Percentiles rank a stretch among this genome's conserved stretches.
Evolutionary conservation across 2,113 vertebrate species (phyloP).

Genomic region (Morone saxatilis): DNA sequence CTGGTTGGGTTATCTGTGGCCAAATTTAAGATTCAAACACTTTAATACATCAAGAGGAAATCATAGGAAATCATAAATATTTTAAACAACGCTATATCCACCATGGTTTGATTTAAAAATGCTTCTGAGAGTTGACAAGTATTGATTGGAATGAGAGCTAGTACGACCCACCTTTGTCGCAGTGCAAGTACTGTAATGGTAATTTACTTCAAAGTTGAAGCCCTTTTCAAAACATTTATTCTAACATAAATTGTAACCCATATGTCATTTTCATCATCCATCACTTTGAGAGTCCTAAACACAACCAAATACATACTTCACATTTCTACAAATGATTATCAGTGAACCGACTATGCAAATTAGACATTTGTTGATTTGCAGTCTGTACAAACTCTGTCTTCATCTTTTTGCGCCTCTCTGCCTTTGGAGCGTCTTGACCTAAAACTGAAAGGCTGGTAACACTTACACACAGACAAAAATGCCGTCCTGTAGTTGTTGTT

Average conservation of each 20-base stretch:
- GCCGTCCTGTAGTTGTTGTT: conserved; percentile 94
- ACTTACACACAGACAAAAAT: conserved; percentile 90
- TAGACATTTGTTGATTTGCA: conserved; percentile 69
- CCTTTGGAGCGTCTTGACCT: conserved; percentile 14
- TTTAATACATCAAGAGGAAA: background rate
- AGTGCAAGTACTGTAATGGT: no score
- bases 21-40: background rate
- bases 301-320: background rate
- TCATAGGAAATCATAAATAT: background rate
- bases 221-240: background rate
- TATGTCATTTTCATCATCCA: background rate
- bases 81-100: background rate
- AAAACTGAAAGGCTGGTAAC: conserved; percentile 83
- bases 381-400: conserved; percentile 38
- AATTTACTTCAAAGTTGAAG: background rate
- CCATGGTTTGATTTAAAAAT: background rate
- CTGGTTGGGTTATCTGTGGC: background rate
- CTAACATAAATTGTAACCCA: no score
- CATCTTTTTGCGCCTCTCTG: conserved; percentile 37
- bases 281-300: background rate
- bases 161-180: background rate
- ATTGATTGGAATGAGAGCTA: background rate
- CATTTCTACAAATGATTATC: background rate
- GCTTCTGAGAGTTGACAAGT: background rate
- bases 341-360: background rate